Evolutionary conservation across 2,888 invertebrate genomes (phyloP).

Genomic region (Petrophora chlorosata): DNA sequence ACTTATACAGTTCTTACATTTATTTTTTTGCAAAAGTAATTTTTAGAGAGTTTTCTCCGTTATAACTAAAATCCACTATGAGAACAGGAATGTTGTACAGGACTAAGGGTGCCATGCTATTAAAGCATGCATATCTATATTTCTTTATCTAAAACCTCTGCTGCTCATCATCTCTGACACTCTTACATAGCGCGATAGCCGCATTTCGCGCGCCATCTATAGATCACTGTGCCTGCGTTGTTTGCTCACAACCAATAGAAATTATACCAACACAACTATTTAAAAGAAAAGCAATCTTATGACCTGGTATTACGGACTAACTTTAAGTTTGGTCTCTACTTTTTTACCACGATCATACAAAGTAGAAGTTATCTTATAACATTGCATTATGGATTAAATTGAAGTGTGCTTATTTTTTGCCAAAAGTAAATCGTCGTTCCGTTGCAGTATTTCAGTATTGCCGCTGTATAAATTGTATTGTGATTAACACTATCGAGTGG

Average conservation of each 20-base stretch:
- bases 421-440: background rate
- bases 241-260: constrained; percentile 66
- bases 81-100: no score
- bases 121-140: background rate
- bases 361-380: constrained; percentile 36
- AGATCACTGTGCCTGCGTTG: constrained; percentile 73
- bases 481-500: constrained; percentile 73
- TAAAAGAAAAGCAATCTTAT: constrained; percentile 39
- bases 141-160: constrained; percentile 36
- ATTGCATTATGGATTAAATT: constrained; percentile 32
- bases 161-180: constrained; percentile 46
- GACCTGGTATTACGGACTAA: constrained; percentile 24
- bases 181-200: constrained; percentile 24
- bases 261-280: constrained; percentile 47
- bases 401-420: constrained; percentile 20
- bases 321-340: constrained; percentile 28
- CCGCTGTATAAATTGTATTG: constrained; percentile 65
- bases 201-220: constrained; percentile 61
- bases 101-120: no score
- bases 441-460: constrained; percentile 60
- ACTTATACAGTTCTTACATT: no score
- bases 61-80: no score
- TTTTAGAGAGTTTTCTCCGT: background rate
- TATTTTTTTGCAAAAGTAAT: background rate
- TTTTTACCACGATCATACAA: constrained; percentile 20